Conservation (phyloP, 92 coral and sea anemone genomes). For the Zoanthus sociatus region DNA sequence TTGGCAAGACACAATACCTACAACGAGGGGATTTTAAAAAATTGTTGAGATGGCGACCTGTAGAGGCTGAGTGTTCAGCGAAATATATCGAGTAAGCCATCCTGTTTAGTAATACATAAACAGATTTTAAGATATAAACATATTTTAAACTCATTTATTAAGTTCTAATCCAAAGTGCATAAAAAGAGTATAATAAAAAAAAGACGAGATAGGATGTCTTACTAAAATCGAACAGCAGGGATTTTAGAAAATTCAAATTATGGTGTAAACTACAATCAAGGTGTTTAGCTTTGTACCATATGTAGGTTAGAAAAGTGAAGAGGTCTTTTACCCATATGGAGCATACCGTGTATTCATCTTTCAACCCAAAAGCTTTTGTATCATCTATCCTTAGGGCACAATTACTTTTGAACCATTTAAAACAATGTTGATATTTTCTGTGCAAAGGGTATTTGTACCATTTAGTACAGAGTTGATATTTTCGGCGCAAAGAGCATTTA, state of each 20-base stretch:
- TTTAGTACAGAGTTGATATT: conserved; percentile 71
- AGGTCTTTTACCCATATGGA: neutral
- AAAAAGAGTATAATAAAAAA: too few relatives aligned
- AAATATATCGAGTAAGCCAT: too few relatives aligned
- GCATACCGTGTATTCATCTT: neutral
- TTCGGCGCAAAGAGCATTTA: neutral
- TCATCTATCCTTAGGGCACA: neutral
- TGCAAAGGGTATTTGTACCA: conserved; percentile 76
- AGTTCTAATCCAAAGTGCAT: too few relatives aligned
- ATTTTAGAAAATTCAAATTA: neutral
- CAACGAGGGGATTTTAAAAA: neutral
- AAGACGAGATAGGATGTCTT: too few relatives aligned
- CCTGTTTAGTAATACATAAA: too few relatives aligned
- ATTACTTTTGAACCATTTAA: conserved; percentile 83
- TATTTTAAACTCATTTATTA: too few relatives aligned
- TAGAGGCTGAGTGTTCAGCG: too few relatives aligned
- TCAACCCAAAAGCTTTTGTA: neutral
- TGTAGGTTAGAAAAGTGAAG: neutral
- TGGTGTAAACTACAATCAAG: neutral
- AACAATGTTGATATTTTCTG: conserved; percentile 91
- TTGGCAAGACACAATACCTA: conserved; percentile 91
- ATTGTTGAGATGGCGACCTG: too few relatives aligned
- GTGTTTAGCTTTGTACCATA: neutral
- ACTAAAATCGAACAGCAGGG: too few relatives aligned
- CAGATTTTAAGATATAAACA: too few relatives aligned